Evolutionary conservation across 2,797 vertebrate genomes (phyloP), one percentile per base, ranked within the genome.

Genomic region (Falco biarmicus): DNA sequence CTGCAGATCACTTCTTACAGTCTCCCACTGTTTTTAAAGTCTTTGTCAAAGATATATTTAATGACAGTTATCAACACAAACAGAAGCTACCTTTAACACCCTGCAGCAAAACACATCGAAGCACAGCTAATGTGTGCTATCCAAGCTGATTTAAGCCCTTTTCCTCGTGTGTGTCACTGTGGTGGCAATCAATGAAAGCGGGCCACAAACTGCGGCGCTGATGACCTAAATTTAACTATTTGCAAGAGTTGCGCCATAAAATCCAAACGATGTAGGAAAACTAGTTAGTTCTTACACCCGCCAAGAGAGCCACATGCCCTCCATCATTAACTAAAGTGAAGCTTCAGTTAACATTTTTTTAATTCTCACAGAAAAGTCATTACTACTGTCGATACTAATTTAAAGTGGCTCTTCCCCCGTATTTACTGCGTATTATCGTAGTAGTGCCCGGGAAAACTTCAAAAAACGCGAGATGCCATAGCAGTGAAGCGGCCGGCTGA

Each of bases 1-100:
- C 50, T 4, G 75, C 37, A 34, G 8, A 8, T 39, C 21, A 70
- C 31, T 15, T 73, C n/a, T 50, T 19, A 60, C 13, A 32, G 31
- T 9, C 7, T 37, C 15, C 18, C 59, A 15, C 48, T 31, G 34
- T 8, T 78, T 66, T 39, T 13, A 7, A 76, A 88, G 45, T 7
- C 29, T 37, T 54, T 11, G 9, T 20, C 51, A 56, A 29, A n/a
- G 45, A 21, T 3, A 54, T 66, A 17, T 10, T 29, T 29, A 63
- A 45, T 2, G 2, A 10, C 34, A 21, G 21, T 7, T 28, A 47
- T 0, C 26, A 71, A 22, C 0, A 1, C 39, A 8, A 0, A 25
- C 47, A 39, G 20, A 68, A 84, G 24, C 4, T 5, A 17, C 6
- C 10, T 15, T n/a, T 26, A 56, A n/a, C 0, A 19, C 7, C 15